These are phyloP conservation scores for Hermaeophaga mercurialis DNA, from an alignment of 2,888 invertebrate genomes.

Conservation along the genomic window DNA sequence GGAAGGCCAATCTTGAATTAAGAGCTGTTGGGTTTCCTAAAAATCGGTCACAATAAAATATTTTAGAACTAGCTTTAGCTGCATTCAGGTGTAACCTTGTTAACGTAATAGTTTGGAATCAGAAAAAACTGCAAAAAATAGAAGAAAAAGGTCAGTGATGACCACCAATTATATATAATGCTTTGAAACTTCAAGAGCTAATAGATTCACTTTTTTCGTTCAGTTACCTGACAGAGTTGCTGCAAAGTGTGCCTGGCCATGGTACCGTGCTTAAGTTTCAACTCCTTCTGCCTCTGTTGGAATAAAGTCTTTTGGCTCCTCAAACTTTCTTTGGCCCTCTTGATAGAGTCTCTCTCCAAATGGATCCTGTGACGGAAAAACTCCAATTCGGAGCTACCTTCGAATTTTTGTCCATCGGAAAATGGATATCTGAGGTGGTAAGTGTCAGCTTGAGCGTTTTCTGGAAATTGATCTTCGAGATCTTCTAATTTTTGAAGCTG, in stretches of 20 bases:
- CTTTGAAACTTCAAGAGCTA: too few relatives aligned
- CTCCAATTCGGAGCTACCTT: slow-evolving; percentile 72
- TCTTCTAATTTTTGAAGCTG: slow-evolving; percentile 82
- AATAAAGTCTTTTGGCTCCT: slow-evolving; percentile 71
- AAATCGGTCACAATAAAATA: neutral
- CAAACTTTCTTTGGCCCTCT: slow-evolving; percentile 79
- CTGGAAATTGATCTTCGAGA: slow-evolving; percentile 79
- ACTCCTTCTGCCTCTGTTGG: slow-evolving; percentile 66
- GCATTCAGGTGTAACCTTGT: too few relatives aligned
- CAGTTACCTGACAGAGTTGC: slow-evolving; percentile 61
- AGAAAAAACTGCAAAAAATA: too few relatives aligned
- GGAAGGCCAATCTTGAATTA: slow-evolving; percentile 14
- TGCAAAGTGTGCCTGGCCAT: slow-evolving; percentile 62
- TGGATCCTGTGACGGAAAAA: slow-evolving; percentile 84
- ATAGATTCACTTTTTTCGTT: too few relatives aligned
- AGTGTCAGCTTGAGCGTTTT: slow-evolving; percentile 69
- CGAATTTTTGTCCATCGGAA: slow-evolving; percentile 63
- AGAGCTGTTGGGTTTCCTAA: slow-evolving; percentile 8
- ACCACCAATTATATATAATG: too few relatives aligned
- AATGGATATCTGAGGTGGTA: slow-evolving; percentile 80
- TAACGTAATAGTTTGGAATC: too few relatives aligned
- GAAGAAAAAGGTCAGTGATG: too few relatives aligned
- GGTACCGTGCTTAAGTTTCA: slow-evolving; percentile 56
- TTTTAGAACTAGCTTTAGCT: too few relatives aligned
- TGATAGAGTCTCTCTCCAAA: slow-evolving; percentile 79